Base-by-base conservation (phyloP, 35 echinoderm and acorn worm genomes). In the Apostichopus parvimensis region DNA sequence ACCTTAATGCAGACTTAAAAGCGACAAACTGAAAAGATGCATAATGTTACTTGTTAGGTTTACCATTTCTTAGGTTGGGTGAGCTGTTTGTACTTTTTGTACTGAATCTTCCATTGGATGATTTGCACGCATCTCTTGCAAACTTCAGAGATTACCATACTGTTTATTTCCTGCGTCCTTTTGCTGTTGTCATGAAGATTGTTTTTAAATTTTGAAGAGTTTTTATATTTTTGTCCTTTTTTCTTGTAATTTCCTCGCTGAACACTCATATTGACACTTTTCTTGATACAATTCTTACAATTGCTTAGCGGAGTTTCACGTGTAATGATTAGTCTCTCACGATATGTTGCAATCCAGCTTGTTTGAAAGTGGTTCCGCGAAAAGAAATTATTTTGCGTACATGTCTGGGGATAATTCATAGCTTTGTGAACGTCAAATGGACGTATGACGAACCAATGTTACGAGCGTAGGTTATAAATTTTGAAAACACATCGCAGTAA, bases 1-100 rank as follows among this genome's bases (percentile, higher is more conserved):
- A 9, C 8, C 58, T 12, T 61, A 61, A 61, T 61, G 58, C 7
- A 61, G 58, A 61, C 12, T 61, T 61, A 61, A 12, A 9, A 9
- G 58, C 58, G 8, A 61, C 58, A 9, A 12, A 61, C 12, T 61
- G 58, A 12, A 8, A 61, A 61, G 7, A 11, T 61, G 58, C 0
- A 61, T 9, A 9, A 9, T 61, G 58, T n/a, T n/a, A n/a, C n/a
- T n/a, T n/a, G n/a, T 61, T 12, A 61, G 45, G 60, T 65, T 93
- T 93, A 98, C 96, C 96, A 98, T 87, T 94, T 98, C 80, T 95
- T 98, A 3, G 96, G 90, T 25, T 98, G 94, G 12, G 90, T 98
- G 13, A 95, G 82, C 56, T 92, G 94, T 65, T 98, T 98, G 83
- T 94, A 95, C 56, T 95, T 98, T 60, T 98, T 98, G 90, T 95